A percentile compares a stretch with the other conserved stretches of the same genome.
Evolutionary conservation across 2,888 invertebrate genomes (phyloP).

Genomic region (Tanytarsus gracilentus): DNA sequence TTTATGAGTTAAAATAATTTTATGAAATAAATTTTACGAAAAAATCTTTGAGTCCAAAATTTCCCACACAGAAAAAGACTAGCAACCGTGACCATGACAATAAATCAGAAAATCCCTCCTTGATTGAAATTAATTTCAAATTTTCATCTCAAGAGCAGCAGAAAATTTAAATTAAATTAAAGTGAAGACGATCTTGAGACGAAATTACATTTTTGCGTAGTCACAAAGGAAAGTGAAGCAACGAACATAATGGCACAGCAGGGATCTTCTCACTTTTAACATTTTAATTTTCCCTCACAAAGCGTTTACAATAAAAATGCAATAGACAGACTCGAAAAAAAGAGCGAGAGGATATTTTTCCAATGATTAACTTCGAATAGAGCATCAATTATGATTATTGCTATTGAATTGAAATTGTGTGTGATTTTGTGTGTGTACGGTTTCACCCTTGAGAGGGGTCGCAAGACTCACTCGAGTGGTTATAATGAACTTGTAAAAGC

Average conservation of each 20-base stretch:
- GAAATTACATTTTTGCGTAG: not conserved
- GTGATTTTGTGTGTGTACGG: not conserved
- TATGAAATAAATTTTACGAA: too few species aligned
- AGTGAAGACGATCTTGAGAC: not conserved
- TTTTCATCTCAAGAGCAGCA: not conserved
- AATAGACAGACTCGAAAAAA: not conserved
- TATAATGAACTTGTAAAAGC: constrained; percentile 24
- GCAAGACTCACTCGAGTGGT: not conserved
- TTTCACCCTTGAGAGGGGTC: not conserved
- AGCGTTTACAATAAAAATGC: not conserved
- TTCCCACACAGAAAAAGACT: not conserved
- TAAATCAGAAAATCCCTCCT: constrained; percentile 20
- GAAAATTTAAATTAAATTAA: constrained; percentile 23
- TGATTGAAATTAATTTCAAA: too few species aligned
- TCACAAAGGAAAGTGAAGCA: too few species aligned
- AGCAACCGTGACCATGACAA: constrained; percentile 15
- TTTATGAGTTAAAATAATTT: too few species aligned
- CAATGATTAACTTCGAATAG: constrained; percentile 27
- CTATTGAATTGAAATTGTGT: constrained; percentile 1
- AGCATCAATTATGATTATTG: not conserved
- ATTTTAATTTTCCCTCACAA: not conserved
- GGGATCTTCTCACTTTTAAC: not conserved
- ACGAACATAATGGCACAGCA: too few species aligned
- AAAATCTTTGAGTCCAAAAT: too few species aligned
- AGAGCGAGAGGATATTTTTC: not conserved